phyloP scores from a whole-genome alignment of 2,113 vertebrate species.

The Aphelocoma coerulescens region DNA sequence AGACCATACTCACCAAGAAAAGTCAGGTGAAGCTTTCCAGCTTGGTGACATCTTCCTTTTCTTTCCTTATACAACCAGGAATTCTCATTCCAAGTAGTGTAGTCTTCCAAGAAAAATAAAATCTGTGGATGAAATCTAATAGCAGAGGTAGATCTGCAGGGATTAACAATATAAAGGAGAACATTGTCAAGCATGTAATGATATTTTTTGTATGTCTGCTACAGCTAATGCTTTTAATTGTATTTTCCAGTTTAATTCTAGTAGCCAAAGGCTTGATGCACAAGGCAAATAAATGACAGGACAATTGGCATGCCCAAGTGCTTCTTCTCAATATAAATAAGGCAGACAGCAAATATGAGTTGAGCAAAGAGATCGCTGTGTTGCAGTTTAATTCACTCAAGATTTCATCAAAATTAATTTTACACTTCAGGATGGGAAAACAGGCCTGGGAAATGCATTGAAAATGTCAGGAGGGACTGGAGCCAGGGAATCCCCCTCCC shows the following conservation, averaged over 20 bases:
- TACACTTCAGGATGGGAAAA: not conserved
- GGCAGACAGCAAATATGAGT: conserved; percentile 22
- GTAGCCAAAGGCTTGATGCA: conserved; percentile 57
- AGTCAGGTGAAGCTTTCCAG: not conserved
- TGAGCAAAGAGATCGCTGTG: not conserved
- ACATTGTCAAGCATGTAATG: conserved; percentile 47
- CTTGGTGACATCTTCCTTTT: not conserved
- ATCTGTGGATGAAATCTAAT: conserved; percentile 39
- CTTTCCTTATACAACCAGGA: not conserved
- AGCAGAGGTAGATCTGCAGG: conserved; percentile 23
- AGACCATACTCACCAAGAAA: not conserved
- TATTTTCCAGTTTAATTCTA: conserved; percentile 56
- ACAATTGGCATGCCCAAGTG: conserved; percentile 35
- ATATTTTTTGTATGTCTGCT: conserved; percentile 42
- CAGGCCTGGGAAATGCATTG: not conserved
- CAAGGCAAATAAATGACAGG: conserved; percentile 34
- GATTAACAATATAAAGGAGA: conserved; percentile 37
- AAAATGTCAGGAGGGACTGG: not conserved
- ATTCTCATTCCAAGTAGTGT: not conserved
- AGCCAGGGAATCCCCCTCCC: not conserved
- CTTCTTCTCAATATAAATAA: conserved; percentile 35
- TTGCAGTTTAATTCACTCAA: conserved; percentile 26
- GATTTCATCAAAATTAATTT: conserved; percentile 37
- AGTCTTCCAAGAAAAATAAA: conserved; percentile 3
- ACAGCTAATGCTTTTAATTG: conserved; percentile 56